Percentiles rank a stretch among this genome's conserved stretches.
phyloP scores from a whole-genome alignment of 2,888 invertebrate species.

The Philopedon plagiatum region DNA sequence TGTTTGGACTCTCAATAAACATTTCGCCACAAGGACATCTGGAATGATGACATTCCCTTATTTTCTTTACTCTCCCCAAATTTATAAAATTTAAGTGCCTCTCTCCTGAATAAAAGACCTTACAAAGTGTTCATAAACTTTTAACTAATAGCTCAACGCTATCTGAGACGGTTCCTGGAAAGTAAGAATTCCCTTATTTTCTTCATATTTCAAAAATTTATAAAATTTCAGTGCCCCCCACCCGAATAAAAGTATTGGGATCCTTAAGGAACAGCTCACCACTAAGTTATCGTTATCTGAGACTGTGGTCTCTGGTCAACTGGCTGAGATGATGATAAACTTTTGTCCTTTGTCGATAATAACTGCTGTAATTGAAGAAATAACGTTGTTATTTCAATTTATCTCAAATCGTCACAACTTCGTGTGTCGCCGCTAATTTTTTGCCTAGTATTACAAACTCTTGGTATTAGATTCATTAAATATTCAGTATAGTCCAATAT shows the following conservation, averaged over 20 bases:
- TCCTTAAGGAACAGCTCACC: constrained; percentile 29
- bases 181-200: no score
- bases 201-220: no score
- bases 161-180: no score
- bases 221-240: no score
- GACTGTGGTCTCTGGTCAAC: constrained; percentile 24
- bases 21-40: no score
- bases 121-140: no score
- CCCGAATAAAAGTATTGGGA: constrained; percentile 11
- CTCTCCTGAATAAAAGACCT: no score
- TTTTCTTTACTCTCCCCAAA: no score
- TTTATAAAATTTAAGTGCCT: no score
- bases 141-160: no score
- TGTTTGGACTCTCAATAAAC: no score
- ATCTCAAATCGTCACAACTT: constrained; percentile 3
- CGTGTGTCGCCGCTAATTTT: neutral
- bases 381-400: constrained; percentile 17
- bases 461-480: neutral
- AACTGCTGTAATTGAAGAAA: constrained; percentile 30
- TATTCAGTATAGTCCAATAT: neutral
- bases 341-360: constrained; percentile 48
- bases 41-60: no score
- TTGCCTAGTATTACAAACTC: neutral
- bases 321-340: constrained; percentile 38
- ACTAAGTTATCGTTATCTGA: constrained; percentile 2